Base-by-base conservation (phyloP, 2,888 invertebrate species). In the Diaphora mendica region DNA sequence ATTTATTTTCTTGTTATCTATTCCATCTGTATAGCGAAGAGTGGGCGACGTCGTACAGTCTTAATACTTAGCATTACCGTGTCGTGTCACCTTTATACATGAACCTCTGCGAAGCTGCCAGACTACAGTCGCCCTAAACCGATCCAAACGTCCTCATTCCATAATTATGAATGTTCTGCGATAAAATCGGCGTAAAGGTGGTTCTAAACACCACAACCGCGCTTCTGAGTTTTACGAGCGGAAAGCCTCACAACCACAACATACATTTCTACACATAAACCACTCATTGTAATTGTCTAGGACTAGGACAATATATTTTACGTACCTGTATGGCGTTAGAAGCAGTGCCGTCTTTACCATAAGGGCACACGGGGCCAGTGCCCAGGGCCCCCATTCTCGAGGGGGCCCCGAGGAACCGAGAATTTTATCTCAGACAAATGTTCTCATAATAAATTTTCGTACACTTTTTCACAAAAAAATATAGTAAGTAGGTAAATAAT, bases 81-180 rank as follows among this genome's bases (percentile, higher is more conserved):
- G 55, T 35, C 55, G 33, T n/a, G 55, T 35, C 15, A 35, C 51
- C n/a, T 35, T 86, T 73, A 72, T 70, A 17, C 55, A 72, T 79
- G 73, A 74, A 64, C 67, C 55, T 68, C 71, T 71, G 17, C 33
- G 62, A 77, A 77, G 75, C 76, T 82, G 80, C 81, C 86, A 82
- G 82, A 82, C 83, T 80, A 79, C 85, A 84, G 76, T 84, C 81
- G 77, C 76, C 85, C 83, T 83, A 79, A 74, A 72, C 77, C 82
- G 85, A 86, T 80, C 85, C 87, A 89, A 89, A 87, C 88, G 90
- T 88, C 88, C 90, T 84, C 88, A 87, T 90, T 91, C 85, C 88
- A 88, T 88, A n/a, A 82, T 85, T 88, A 90, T 88, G 90, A 89
- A 90, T 91, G 91, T 88, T 79, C 71, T 76, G 79, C 81, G 88